Evolutionary conservation across 2,113 vertebrate genomes (phyloP).

Genomic region (Tiliqua scincoides): DNA sequence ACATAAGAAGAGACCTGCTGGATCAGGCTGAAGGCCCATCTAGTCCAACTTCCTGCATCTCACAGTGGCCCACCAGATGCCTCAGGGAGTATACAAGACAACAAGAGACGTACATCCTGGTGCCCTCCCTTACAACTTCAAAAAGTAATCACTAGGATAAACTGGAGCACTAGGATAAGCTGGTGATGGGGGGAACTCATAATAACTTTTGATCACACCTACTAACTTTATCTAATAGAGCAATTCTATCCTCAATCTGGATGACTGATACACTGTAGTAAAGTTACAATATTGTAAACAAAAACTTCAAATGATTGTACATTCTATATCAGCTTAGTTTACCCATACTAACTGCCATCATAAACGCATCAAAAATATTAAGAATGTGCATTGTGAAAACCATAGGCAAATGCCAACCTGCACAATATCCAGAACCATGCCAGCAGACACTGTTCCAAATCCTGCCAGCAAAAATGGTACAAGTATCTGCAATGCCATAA

Average conservation of each 20-base stretch:
- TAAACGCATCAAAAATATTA: neutral
- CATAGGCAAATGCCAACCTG: conserved; percentile 82
- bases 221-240: neutral
- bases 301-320: neutral
- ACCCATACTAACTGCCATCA: neutral
- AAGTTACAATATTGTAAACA: neutral
- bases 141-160: too few relatives aligned
- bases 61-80: too few relatives aligned
- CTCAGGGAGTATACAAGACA: too few relatives aligned
- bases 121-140: too few relatives aligned
- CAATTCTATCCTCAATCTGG: neutral
- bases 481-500: conserved; percentile 93
- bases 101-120: too few relatives aligned
- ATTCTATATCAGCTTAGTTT: too few relatives aligned
- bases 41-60: too few relatives aligned
- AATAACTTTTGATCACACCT: neutral
- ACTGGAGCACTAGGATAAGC: too few relatives aligned
- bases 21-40: too few relatives aligned
- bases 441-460: conserved; percentile 95
- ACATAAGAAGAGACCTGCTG: too few relatives aligned
- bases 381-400: neutral
- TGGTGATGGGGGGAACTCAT: neutral
- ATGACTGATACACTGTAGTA: neutral
- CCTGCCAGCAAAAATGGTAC: conserved; percentile 94
- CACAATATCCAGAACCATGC: conserved; percentile 96